A percentile compares a stretch with the other conserved stretches of the same genome.
phyloP scores from a whole-genome alignment of 2,797 vertebrate genomes.

The Bradypodion ventrale region DNA sequence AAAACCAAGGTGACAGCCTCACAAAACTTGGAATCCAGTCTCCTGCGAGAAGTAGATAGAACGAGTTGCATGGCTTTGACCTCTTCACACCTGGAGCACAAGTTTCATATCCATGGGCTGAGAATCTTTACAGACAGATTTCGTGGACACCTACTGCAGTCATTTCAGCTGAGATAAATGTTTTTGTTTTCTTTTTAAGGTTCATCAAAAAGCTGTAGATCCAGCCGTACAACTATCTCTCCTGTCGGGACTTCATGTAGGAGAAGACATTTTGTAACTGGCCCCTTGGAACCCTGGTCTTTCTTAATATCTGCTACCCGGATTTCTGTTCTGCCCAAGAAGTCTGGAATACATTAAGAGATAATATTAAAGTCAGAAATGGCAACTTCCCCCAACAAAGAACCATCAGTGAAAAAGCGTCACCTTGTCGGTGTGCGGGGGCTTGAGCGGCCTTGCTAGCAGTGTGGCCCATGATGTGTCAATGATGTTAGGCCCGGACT shows the following conservation, averaged over 20 bases:
- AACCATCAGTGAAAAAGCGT: rapidly evolving
- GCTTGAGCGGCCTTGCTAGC: no score
- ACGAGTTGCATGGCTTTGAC: slow-evolving; percentile 61
- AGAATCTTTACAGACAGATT: slow-evolving; percentile 43
- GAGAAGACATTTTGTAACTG: slow-evolving; percentile 95
- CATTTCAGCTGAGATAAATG: slow-evolving; percentile 24
- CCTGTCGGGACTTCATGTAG: slow-evolving; percentile 98
- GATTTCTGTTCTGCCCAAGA: slow-evolving; percentile 97
- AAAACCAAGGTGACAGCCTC: slow-evolving; percentile 48
- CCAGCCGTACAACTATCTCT: slow-evolving; percentile 96
- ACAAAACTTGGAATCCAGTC: slow-evolving; percentile 54
- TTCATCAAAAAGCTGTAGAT: slow-evolving; percentile 96
- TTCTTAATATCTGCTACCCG: slow-evolving; percentile 97
- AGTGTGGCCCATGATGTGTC: no score
- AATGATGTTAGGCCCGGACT: no score
- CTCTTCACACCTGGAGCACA: slow-evolving; percentile 48
- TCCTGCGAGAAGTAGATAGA: slow-evolving; percentile 74
- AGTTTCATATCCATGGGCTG: slow-evolving; percentile 38
- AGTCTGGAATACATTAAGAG: slow-evolving; percentile 81
- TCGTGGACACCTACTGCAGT: slow-evolving; percentile 47
- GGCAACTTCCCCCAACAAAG: neutral
- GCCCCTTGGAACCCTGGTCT: slow-evolving; percentile 98
- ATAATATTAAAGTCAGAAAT: slow-evolving; percentile 42
- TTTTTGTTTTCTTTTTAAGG: slow-evolving; percentile 75
- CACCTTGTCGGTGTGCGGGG: no score